These are phyloP conservation scores for Oreotrochilus melanogaster DNA, from an alignment of 2,113 vertebrate species.

Conservation along the genomic window DNA sequence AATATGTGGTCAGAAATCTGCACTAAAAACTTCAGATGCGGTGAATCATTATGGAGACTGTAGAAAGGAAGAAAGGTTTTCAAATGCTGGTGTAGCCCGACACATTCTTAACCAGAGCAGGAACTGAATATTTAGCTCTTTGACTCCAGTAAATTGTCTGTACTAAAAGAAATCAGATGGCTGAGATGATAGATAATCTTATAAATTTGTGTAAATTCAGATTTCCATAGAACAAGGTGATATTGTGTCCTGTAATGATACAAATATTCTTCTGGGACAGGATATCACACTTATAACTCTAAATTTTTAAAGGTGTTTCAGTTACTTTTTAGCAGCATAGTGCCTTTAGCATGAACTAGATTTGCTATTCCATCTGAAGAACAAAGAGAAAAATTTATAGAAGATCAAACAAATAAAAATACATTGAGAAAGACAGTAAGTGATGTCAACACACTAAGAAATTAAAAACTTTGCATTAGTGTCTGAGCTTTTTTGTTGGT, in stretches of 20 bases:
- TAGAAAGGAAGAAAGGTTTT: neutral
- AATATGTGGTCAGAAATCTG: neutral
- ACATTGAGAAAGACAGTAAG: constrained; percentile 70
- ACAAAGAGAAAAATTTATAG: constrained; percentile 70
- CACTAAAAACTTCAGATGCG: neutral
- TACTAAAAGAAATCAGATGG: neutral
- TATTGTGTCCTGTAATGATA: constrained; percentile 49
- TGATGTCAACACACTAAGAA: constrained; percentile 41
- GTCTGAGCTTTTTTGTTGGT: constrained; percentile 70
- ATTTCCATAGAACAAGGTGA: neutral
- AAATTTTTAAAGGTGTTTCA: constrained; percentile 51
- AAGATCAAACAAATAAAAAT: constrained; percentile 68
- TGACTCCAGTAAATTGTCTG: neutral
- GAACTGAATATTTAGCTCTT: neutral
- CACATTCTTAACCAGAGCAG: neutral
- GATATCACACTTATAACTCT: constrained; percentile 47
- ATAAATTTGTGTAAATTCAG: neutral
- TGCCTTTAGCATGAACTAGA: constrained; percentile 25
- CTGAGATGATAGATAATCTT: neutral
- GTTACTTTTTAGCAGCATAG: constrained; percentile 1
- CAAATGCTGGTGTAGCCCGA: neutral
- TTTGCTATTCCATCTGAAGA: constrained; percentile 53
- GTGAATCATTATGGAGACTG: neutral
- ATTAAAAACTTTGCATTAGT: constrained; percentile 20
- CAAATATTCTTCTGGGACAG: constrained; percentile 48